A percentile compares a stretch with the other conserved stretches of the same genome.
phyloP scores from a whole-genome alignment of 2,797 vertebrate species.

The Bovichtus variegatus region DNA sequence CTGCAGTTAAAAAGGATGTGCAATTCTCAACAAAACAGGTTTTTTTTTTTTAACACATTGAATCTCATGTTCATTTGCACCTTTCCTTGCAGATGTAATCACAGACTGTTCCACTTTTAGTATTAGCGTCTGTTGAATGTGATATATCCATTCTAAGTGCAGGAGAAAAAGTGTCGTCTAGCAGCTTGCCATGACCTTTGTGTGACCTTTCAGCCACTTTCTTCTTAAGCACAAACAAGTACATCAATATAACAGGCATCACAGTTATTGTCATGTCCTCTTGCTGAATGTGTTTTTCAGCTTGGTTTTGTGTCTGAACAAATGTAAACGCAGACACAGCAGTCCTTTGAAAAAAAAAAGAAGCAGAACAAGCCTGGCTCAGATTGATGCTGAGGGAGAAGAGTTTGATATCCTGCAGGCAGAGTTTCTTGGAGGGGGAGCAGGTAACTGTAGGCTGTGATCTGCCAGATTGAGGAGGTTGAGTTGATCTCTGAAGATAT shows the following conservation, averaged over 20 bases:
- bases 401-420: conserved; percentile 37
- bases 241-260: conserved; percentile 54
- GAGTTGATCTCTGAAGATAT: conserved; percentile 6
- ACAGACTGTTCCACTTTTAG: background rate
- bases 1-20: conserved; percentile 26
- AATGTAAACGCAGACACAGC: conserved; percentile 75
- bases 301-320: conserved; percentile 52
- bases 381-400: conserved; percentile 57
- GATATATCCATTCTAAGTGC: conserved; percentile 18
- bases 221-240: conserved; percentile 51
- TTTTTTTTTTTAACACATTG: conserved; percentile 2
- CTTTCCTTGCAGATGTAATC: background rate
- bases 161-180: conserved; percentile 23
- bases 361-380: conserved; percentile 66
- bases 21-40: conserved; percentile 6
- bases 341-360: conserved; percentile 40
- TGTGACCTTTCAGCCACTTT: conserved; percentile 38
- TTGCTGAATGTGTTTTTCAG: conserved; percentile 38
- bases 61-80: background rate
- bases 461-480: conserved; percentile 19
- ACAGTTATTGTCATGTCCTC: conserved; percentile 46
- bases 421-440: conserved; percentile 23
- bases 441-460: conserved; percentile 20
- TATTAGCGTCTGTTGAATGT: background rate
- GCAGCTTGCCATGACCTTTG: conserved; percentile 28